Percentiles rank a stretch among this genome's conserved stretches.
phyloP scores from a whole-genome alignment of 1,140 invertebrate species.

The Drosophila ohnishii region DNA sequence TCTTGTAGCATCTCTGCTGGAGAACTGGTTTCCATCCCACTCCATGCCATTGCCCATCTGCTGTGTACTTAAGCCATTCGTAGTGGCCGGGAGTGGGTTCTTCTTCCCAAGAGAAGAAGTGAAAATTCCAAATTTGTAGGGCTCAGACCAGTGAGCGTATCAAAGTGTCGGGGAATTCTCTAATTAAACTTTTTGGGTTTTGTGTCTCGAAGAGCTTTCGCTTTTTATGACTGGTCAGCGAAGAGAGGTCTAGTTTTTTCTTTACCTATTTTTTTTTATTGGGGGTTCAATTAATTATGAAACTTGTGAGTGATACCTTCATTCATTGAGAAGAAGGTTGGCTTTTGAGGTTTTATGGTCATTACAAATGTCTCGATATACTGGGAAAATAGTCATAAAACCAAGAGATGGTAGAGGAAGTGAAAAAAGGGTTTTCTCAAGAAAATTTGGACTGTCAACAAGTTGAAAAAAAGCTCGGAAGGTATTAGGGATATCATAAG shows the following conservation, averaged over 20 bases:
- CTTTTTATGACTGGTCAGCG: constrained; percentile 48
- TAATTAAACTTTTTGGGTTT: constrained; percentile 56
- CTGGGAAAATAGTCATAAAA: neutral
- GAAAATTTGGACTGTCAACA: neutral
- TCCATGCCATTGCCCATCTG: constrained; percentile 28
- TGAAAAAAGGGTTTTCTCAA: neutral
- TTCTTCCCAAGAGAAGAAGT: constrained; percentile 40
- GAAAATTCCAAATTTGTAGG: constrained; percentile 61
- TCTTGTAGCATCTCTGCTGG: constrained; percentile 21
- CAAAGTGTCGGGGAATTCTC: constrained; percentile 59
- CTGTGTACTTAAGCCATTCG: constrained; percentile 40
- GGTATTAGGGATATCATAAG: neutral
- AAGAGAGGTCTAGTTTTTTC: constrained; percentile 41
- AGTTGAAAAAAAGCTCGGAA: neutral
- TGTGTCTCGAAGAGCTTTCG: constrained; percentile 53
- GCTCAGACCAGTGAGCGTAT: constrained; percentile 52
- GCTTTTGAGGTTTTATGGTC: constrained; percentile 2
- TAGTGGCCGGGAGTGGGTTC: constrained; percentile 36
- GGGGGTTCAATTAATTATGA: constrained; percentile 39
- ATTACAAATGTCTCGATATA: constrained; percentile 23
- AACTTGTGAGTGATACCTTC: constrained; percentile 21
- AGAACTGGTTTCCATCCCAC: constrained; percentile 61
- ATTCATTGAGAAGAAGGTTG: constrained; percentile 18
- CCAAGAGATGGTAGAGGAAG: no score
- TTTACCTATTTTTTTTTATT: neutral